Evolutionary conservation across 2,797 vertebrate species (phyloP).

Genomic region (Setipinna tenuifilis): DNA sequence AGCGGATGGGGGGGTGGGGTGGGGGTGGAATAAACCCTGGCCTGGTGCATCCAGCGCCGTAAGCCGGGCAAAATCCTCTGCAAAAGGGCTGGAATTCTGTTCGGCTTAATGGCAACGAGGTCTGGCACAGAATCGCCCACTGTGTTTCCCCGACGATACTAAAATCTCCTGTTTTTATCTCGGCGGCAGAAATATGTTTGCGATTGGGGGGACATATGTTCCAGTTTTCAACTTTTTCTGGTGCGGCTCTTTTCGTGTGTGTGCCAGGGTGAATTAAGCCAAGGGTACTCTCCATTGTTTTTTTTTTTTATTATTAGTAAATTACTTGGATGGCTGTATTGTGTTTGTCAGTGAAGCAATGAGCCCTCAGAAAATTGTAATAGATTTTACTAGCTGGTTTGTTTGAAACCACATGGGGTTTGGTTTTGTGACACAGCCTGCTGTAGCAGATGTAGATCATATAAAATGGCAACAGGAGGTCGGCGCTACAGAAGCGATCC

Average conservation of each 20-base stretch:
- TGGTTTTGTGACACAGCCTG: neutral
- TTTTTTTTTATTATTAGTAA: neutral
- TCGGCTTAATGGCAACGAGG: constrained; percentile 39
- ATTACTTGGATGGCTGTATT: neutral
- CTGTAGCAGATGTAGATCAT: neutral
- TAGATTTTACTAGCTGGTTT: constrained; percentile 10
- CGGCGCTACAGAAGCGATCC: neutral
- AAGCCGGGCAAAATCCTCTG: constrained; percentile 42
- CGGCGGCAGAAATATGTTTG: constrained; percentile 4
- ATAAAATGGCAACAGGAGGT: neutral
- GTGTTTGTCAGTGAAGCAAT: neutral
- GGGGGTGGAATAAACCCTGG: constrained; percentile 32
- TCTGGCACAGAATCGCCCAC: constrained; percentile 25
- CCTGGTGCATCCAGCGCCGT: constrained; percentile 32
- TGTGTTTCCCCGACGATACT: constrained; percentile 23
- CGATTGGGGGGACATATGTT: neutral
- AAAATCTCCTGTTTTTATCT: constrained; percentile 29
- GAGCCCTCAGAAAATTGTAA: neutral
- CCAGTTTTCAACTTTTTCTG: constrained; percentile 3
- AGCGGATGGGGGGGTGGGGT: neutral
- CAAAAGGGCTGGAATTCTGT: constrained; percentile 38
- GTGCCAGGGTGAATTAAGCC: neutral
- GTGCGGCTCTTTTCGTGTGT: neutral
- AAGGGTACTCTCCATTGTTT: neutral
- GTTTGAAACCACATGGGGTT: neutral